phyloP scores from a whole-genome alignment of 2,888 invertebrate genomes.

The Agapetus fuscipes region DNA sequence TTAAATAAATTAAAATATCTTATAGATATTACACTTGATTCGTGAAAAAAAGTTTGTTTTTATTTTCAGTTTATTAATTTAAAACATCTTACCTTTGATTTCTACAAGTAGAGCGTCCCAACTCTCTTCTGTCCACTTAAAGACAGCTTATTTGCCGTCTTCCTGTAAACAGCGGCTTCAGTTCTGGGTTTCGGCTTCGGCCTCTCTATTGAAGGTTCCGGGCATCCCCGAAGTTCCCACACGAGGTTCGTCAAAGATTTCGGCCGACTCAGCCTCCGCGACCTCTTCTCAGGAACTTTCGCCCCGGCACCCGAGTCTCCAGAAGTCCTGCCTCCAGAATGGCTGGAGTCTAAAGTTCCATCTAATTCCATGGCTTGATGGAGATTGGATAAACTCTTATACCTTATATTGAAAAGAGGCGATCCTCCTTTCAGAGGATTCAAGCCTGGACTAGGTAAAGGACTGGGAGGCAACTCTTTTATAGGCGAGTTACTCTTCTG shows the following conservation, averaged over 20 bases:
- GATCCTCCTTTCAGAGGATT: conserved; percentile 56
- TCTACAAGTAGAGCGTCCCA: conserved; percentile 47
- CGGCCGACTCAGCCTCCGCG: conserved; percentile 70
- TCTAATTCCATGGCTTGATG: conserved; percentile 67
- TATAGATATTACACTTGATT: too few relatives aligned
- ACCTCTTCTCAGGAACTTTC: conserved; percentile 75
- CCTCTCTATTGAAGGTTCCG: conserved; percentile 35
- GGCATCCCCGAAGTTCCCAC: conserved; percentile 58
- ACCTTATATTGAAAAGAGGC: conserved; percentile 66
- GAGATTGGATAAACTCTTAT: conserved; percentile 60
- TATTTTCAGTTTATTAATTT: too few relatives aligned
- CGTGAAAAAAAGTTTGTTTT: too few relatives aligned
- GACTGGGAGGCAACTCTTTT: conserved; percentile 59
- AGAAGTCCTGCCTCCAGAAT: conserved; percentile 78
- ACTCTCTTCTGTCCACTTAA: conserved; percentile 46
- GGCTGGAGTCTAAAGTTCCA: conserved; percentile 82
- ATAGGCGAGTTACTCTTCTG: conserved; percentile 65
- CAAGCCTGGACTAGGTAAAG: conserved; percentile 40
- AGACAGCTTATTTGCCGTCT: conserved; percentile 42
- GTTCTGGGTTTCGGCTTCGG: conserved; percentile 42
- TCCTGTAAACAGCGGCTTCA: conserved; percentile 38
- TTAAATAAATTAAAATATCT: too few relatives aligned
- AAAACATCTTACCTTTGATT: conserved; percentile 9
- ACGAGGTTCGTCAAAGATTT: conserved; percentile 81
- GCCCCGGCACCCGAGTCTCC: conserved; percentile 71